These are phyloP conservation scores for Drosophila pullipes DNA, from an alignment of 2,888 invertebrate genomes.

Conservation along the genomic window DNA sequence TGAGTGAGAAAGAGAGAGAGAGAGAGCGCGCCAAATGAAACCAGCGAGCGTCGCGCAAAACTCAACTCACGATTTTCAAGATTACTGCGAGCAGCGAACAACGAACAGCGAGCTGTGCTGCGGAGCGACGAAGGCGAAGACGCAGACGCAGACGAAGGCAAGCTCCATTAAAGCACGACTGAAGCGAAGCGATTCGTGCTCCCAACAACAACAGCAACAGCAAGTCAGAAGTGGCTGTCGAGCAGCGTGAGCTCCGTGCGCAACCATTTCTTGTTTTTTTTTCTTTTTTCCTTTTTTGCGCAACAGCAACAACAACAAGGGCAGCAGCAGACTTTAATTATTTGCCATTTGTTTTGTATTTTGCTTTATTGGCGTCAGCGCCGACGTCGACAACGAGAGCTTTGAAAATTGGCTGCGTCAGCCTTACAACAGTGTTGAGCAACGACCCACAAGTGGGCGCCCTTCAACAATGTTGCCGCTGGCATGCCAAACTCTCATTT, in stretches of 20 bases:
- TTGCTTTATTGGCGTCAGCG: slow-evolving; percentile 38
- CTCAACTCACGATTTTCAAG: slow-evolving; percentile 78
- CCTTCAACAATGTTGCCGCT: slow-evolving; percentile 4
- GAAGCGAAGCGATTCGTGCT: slow-evolving; percentile 56
- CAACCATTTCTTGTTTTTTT: slow-evolving; percentile 51
- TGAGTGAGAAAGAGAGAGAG: slow-evolving; percentile 6
- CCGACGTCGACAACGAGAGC: slow-evolving; percentile 16
- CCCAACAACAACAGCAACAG: slow-evolving; percentile 28
- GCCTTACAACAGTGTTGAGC: slow-evolving; percentile 54
- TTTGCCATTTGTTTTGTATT: slow-evolving; percentile 40
- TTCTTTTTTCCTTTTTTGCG: slow-evolving; percentile 57
- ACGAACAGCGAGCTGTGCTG: slow-evolving; percentile 7
- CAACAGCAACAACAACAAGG: slow-evolving; percentile 6
- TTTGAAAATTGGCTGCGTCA: slow-evolving; percentile 29
- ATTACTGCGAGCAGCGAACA: slow-evolving; percentile 57
- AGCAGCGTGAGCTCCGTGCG: slow-evolving; percentile 69
- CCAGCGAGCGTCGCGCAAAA: slow-evolving; percentile 54
- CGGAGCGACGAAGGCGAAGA: not conserved
- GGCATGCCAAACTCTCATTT: slow-evolving; percentile 51
- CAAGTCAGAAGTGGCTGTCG: slow-evolving; percentile 45
- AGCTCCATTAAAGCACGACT: slow-evolving; percentile 73
- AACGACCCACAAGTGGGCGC: slow-evolving; percentile 29
- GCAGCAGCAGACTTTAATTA: slow-evolving; percentile 19
- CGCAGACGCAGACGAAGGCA: slow-evolving; percentile 29
- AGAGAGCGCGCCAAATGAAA: slow-evolving; percentile 48